These are phyloP conservation scores for Dione juno DNA, from an alignment of 2,888 invertebrate species.

Conservation along the genomic window DNA sequence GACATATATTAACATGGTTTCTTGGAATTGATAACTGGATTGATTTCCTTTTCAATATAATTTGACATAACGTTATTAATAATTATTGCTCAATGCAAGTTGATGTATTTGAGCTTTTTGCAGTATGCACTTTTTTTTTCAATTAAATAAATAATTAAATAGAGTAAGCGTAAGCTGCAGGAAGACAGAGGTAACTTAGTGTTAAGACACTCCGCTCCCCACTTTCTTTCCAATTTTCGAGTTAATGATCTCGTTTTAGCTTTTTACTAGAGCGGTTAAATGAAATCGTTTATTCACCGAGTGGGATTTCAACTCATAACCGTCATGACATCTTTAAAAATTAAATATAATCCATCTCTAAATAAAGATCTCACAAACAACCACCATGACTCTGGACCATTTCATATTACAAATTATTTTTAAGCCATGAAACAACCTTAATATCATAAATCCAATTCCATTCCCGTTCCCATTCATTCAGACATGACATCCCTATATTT, in stretches of 20 bases:
- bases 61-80: conserved; percentile 12
- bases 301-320: not conserved
- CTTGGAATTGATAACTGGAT: conserved; percentile 37
- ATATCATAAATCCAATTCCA: conserved; percentile 7
- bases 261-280: not conserved
- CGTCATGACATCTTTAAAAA: not conserved
- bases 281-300: not conserved
- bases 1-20: conserved; percentile 38
- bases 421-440: conserved; percentile 1
- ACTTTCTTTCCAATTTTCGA: not conserved
- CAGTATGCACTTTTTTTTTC: not conserved
- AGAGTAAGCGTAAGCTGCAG: not conserved
- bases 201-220: not conserved
- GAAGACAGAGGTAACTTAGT: too few relatives aligned
- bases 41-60: conserved; percentile 20
- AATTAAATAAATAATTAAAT: not conserved
- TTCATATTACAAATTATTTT: not conserved
- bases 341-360: too few relatives aligned
- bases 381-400: too few relatives aligned
- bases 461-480: conserved; percentile 18
- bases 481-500: conserved; percentile 18
- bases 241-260: not conserved
- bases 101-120: not conserved
- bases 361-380: too few relatives aligned
- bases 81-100: not conserved